Evolutionary conservation across 2,797 vertebrate species (phyloP), one percentile per base, ranked within the genome.

Genomic region (Meda fulgida): DNA sequence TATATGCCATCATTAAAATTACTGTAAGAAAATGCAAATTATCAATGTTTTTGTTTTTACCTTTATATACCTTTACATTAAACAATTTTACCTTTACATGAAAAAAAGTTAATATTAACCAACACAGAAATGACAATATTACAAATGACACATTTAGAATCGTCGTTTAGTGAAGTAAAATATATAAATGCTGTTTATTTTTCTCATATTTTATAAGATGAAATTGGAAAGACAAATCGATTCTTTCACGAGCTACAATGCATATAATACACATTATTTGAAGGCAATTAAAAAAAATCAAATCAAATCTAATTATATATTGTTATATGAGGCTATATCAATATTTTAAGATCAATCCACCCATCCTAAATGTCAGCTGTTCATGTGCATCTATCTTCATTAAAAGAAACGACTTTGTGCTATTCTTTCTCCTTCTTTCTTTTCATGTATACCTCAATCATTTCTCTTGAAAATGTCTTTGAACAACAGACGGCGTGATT

Each of bases 401-500:
- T 76, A 11, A 36, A 23, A 23, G 6, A 36, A 55, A 76, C 8
- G 11, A 36, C 51, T 16, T 16, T 43, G 55, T 63, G 55, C 36
- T 63, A 40, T 60, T 60, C 34, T 40, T 77, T 58, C 53, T 26
- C 5, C 18, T 58, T 14, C 21, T 65, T n/a, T 66, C 43, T n/a
- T 76, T 75, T 84, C 11, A 55, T 55, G 73, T 16, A n/a, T n/a
- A 75, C 70, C 65, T 84, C 65, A 78, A 77, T 70, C 80, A 34
- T 81, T 75, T 58, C 69, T 60, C 55, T 72, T 40, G 38, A 81
- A 51, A 77, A 26, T 53, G 8, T 66, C 67, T 83, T 76, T 73
- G 69, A 86, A 76, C 80, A 83, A 86, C 60, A 53, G 70, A n/a
- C 21, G 10, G 34, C 46, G 36, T 76, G 84, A 88, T 78, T 78